Conservation (phyloP, 2,888 invertebrate species). For the Eristalis pertinax region DNA sequence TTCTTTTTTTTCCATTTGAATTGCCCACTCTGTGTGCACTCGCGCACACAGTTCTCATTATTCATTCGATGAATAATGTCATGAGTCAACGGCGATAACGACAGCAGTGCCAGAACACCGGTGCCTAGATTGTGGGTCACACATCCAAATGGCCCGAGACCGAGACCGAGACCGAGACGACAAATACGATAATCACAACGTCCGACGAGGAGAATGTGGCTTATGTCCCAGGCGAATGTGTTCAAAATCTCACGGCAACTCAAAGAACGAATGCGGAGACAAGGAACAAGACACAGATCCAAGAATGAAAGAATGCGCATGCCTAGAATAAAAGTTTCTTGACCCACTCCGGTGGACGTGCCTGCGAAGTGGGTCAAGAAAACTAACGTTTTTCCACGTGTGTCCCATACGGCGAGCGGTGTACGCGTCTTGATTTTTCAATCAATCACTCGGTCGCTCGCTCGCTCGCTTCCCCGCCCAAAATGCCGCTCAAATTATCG, state of each 20-base stretch:
- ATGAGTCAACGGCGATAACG: constrained; percentile 39
- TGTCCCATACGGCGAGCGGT: not conserved
- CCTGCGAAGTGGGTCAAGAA: constrained; percentile 62
- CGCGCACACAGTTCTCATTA: constrained; percentile 23
- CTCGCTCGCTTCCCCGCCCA: too few species aligned
- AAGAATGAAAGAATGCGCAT: constrained; percentile 27
- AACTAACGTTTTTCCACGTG: constrained; percentile 62
- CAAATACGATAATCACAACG: not conserved
- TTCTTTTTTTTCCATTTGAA: not conserved
- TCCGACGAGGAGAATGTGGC: not conserved
- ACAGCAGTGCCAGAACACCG: constrained; percentile 9
- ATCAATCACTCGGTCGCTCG: not conserved
- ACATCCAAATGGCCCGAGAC: constrained; percentile 6
- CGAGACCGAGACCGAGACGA: not conserved
- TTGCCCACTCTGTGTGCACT: not conserved
- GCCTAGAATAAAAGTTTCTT: constrained; percentile 60
- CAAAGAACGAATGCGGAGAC: not conserved
- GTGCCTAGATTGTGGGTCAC: constrained; percentile 44
- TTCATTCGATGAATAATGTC: constrained; percentile 56
- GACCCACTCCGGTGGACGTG: constrained; percentile 65
- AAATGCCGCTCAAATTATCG: too few species aligned
- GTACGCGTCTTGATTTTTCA: constrained; percentile 27
- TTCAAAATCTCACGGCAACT: constrained; percentile 42
- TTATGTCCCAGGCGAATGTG: constrained; percentile 7
- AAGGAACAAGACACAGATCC: not conserved